Evolutionary conservation across 2,888 invertebrate genomes (phyloP).

Genomic region (Idaea straminata): DNA sequence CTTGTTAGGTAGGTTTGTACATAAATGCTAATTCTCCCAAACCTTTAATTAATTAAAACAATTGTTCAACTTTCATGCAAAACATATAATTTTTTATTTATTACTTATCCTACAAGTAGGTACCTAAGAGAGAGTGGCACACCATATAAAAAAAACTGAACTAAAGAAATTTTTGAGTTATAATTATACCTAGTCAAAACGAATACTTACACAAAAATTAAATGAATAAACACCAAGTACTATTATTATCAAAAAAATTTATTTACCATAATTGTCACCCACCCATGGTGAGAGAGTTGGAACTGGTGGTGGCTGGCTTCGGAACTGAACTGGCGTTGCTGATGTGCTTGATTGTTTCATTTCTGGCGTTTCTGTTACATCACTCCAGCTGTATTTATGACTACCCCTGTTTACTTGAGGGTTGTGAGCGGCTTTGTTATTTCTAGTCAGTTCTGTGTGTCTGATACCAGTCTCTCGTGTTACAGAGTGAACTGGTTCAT

Average conservation of each 20-base stretch:
- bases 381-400: slow-evolving; percentile 41
- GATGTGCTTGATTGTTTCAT: background rate
- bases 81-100: too few relatives aligned
- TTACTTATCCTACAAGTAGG: too few relatives aligned
- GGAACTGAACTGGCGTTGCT: background rate
- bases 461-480: background rate
- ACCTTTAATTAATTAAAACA: too few relatives aligned
- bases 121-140: too few relatives aligned
- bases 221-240: background rate
- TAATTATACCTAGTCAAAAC: background rate
- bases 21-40: too few relatives aligned
- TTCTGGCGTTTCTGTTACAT: slow-evolving; percentile 19
- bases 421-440: slow-evolving; percentile 7
- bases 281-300: slow-evolving; percentile 53
- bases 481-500: background rate
- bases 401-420: slow-evolving; percentile 32
- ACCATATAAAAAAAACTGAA: background rate
- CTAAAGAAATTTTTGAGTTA: background rate
- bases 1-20: too few relatives aligned
- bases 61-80: too few relatives aligned
- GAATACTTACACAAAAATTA: background rate
- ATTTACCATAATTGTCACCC: slow-evolving; percentile 47
- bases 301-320: slow-evolving; percentile 32
- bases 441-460: background rate
- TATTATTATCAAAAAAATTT: slow-evolving; percentile 9